Conservation (phyloP, 2,113 vertebrate species). For the Rhinopithecus roxellana region DNA sequence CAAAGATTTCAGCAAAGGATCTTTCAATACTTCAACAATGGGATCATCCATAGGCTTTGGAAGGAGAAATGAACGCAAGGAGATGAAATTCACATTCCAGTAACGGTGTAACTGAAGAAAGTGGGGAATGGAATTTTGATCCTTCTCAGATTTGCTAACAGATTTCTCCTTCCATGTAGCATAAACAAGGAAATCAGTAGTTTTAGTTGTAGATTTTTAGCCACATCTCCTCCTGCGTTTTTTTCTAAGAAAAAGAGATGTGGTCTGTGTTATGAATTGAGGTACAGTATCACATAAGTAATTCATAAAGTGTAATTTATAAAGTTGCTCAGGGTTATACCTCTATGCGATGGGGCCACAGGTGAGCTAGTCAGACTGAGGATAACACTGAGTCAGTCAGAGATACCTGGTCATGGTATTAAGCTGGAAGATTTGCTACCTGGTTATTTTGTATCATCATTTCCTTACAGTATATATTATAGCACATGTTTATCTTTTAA, state of each 20-base stretch:
- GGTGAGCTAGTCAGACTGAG: background rate
- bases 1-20: slow-evolving; percentile 28
- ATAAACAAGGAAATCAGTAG: background rate
- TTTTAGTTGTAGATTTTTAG: background rate
- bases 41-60: background rate
- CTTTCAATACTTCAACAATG: background rate
- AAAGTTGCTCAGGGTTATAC: background rate
- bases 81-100: background rate
- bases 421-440: background rate
- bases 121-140: background rate
- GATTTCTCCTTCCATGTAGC: background rate
- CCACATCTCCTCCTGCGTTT: background rate
- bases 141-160: background rate
- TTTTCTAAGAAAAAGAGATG: background rate
- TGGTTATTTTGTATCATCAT: background rate
- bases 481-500: background rate
- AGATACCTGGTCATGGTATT: background rate
- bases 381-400: background rate
- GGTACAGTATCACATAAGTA: background rate
- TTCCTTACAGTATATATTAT: background rate
- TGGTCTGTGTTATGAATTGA: background rate
- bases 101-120: background rate
- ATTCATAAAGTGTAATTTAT: background rate
- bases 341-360: background rate
- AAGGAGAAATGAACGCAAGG: background rate